Evolutionary conservation across 2,888 invertebrate genomes (phyloP).

Genomic region (Tetramorium bicarinatum): DNA sequence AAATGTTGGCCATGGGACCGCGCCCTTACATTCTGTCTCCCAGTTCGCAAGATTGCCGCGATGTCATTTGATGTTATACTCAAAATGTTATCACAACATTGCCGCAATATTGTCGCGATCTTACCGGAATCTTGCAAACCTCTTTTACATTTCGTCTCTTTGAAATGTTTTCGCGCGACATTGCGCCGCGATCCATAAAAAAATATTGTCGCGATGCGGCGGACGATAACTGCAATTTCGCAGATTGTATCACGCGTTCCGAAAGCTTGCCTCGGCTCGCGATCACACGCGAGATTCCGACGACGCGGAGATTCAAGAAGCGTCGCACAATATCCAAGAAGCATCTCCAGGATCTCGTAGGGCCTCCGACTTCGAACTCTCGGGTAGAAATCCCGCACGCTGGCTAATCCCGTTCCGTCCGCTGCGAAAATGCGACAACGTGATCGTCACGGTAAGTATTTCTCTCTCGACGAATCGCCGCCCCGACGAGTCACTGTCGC

Average conservation of each 20-base stretch:
- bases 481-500: not conserved
- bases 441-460: constrained; percentile 30
- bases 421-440: not conserved
- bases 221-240: not conserved
- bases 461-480: not conserved
- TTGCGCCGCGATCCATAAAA: not conserved
- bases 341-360: not conserved
- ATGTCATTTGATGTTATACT: no score
- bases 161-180: not conserved
- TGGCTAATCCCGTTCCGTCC: not conserved
- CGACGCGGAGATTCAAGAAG: not conserved
- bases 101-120: no score
- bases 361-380: not conserved
- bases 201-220: not conserved
- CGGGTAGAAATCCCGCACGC: not conserved
- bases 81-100: no score
- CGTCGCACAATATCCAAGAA: not conserved
- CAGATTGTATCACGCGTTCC: not conserved
- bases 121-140: no score
- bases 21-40: no score
- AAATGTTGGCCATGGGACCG: no score
- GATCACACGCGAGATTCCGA: not conserved
- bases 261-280: not conserved
- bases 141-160: no score
- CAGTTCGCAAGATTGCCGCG: no score